Base-by-base conservation (phyloP, 2,888 invertebrate species). In the Marasmarcha lunaedactyla region DNA sequence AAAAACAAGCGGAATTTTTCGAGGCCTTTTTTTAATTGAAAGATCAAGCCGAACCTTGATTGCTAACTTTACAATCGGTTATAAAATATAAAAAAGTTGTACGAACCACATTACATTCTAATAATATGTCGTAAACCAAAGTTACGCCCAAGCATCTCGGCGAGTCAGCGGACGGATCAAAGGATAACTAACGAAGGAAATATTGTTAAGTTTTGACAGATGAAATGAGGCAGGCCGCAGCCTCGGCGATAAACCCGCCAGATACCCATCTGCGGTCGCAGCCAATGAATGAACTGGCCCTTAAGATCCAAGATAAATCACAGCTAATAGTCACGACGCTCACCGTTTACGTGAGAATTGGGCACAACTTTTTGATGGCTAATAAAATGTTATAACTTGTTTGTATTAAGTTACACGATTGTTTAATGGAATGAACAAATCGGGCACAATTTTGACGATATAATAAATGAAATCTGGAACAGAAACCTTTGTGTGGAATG, bases 301-400 rank as follows among this genome's bases (percentile, higher is more conserved):
- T 51, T 51, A 44, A 54, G 57, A 59, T 59, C 46, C 36, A 42
- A 58, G 59, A 63, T 63, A 62, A 56, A 55, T 59, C 53, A 20
- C 52, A 44, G 51, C 51, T 57, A 57, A 59, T 57, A 53, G 52
- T 52, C 49, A 50, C 48, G 30, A 30, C 3, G 30, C n/a, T 43
- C 48, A 46, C 49, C 42, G 45, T 20, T 45, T 49, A 47, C 51
- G 52, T 54, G 55, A 49, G 46, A 52, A 52, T 50, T 46, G 42
- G 46, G 20, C 3, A 20, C 42, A 44, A 42, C 7, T 20, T 20
- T 20, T 20, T 20, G 20, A 20, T 20, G 20, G 20, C 20, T 20
- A 20, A 20, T 20, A 20, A 20, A 20, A 20, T 20, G 20, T 20
- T 20, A 20, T 20, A 20, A 5, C 20, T 20, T 20, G 20, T 20